Conservation (phyloP, 2,113 vertebrate species). For the Oryzias melastigma region DNA sequence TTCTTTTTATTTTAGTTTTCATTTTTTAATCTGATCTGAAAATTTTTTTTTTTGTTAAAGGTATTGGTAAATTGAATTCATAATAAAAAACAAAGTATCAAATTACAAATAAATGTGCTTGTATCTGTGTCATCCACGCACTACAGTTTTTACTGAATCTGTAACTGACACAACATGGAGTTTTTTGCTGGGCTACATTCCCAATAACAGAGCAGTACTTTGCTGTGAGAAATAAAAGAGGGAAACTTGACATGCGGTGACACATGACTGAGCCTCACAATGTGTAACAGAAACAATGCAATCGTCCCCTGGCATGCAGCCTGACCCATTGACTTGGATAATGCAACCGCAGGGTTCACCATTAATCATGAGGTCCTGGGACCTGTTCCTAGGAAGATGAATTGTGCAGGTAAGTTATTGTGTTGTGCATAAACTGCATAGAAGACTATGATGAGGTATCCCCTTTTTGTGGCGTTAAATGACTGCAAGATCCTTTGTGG, state of each 20-base stretch:
- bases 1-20: no score
- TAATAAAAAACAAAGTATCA: no score
- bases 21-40: no score
- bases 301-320: neutral
- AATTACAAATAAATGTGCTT: no score
- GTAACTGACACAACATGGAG: no score
- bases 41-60: no score
- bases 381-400: neutral
- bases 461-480: neutral
- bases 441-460: neutral
- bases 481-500: no score
- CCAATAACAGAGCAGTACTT: no score
- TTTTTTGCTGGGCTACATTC: no score
- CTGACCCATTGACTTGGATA: neutral
- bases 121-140: no score
- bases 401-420: neutral
- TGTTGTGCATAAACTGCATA: neutral
- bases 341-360: neutral
- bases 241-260: neutral
- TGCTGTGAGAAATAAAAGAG: neutral
- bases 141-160: no score
- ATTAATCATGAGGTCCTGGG: slow-evolving; percentile 6
- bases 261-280: neutral
- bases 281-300: neutral
- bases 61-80: no score